These are phyloP conservation scores for Polymixis flavicincta DNA, from an alignment of 2,888 invertebrate species.

Conservation along the genomic window DNA sequence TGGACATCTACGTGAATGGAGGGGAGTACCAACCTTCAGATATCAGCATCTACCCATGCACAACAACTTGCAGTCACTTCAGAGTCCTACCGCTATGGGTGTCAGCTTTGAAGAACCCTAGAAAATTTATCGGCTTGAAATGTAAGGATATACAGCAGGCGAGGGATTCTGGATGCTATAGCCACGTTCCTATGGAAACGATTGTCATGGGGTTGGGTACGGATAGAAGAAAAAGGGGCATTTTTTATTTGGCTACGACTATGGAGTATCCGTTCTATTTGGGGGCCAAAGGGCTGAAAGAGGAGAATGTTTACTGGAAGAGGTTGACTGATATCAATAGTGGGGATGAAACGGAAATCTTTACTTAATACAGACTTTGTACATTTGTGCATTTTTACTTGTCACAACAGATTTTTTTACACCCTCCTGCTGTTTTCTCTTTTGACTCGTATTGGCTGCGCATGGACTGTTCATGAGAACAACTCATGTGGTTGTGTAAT, in stretches of 20 bases:
- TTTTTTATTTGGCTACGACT: constrained; percentile 83
- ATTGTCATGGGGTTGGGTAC: constrained; percentile 79
- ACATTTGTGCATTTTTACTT: constrained; percentile 5
- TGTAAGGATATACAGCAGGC: constrained; percentile 84
- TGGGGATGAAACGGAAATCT: constrained; percentile 80
- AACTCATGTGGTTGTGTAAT: not conserved
- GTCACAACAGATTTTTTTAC: not conserved
- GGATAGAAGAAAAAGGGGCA: constrained; percentile 77
- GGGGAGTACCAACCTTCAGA: constrained; percentile 87
- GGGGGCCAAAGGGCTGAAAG: constrained; percentile 79
- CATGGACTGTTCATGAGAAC: not conserved
- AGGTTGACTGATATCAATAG: constrained; percentile 80
- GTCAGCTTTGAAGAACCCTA: constrained; percentile 79
- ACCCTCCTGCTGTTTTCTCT: not conserved
- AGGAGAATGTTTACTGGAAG: constrained; percentile 81
- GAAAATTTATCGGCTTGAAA: constrained; percentile 81
- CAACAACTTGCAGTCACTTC: constrained; percentile 85
- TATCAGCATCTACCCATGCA: constrained; percentile 79
- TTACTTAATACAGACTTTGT: constrained; percentile 70
- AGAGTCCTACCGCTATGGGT: constrained; percentile 81
- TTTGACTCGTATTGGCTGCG: not conserved
- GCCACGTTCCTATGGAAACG: constrained; percentile 74
- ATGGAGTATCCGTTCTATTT: constrained; percentile 82
- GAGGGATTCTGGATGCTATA: constrained; percentile 80
- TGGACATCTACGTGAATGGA: constrained; percentile 86